These are phyloP conservation scores for Eurytoma californica DNA, from an alignment of 2,888 invertebrate species.

Conservation along the genomic window DNA sequence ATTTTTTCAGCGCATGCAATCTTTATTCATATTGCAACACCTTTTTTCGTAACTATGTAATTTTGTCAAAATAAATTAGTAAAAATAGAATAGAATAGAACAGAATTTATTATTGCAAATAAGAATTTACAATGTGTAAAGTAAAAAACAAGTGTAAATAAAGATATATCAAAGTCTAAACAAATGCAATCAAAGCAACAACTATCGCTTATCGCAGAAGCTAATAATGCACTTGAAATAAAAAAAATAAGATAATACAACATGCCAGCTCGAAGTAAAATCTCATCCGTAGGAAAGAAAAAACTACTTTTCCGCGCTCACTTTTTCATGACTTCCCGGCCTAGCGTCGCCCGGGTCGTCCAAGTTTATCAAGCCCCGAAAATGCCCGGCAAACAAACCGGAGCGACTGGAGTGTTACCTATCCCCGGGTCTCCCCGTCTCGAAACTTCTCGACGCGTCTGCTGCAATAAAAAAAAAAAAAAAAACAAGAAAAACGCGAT, in stretches of 20 bases:
- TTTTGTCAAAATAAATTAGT: too few relatives aligned
- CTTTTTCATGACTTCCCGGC: constrained; percentile 22
- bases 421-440: not conserved
- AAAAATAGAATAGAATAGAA: too few relatives aligned
- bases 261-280: not conserved
- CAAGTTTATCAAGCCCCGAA: constrained; percentile 24
- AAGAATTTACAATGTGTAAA: too few relatives aligned
- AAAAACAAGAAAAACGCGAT: constrained; percentile 19
- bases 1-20: too few relatives aligned
- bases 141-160: not conserved
- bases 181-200: too few relatives aligned
- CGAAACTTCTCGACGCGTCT: constrained; percentile 12
- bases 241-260: not conserved
- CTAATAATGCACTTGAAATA: not conserved
- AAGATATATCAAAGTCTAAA: not conserved
- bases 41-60: not conserved
- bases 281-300: not conserved
- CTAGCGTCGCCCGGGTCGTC: not conserved
- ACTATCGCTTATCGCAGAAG: not conserved
- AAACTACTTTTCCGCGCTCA: not conserved
- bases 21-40: too few relatives aligned
- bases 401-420: not conserved
- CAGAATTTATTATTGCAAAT: too few relatives aligned
- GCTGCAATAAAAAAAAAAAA: not conserved
- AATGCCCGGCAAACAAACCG: not conserved